Conservation (phyloP, 2,797 vertebrate species). For the Synaphobranchus kaupii region DNA sequence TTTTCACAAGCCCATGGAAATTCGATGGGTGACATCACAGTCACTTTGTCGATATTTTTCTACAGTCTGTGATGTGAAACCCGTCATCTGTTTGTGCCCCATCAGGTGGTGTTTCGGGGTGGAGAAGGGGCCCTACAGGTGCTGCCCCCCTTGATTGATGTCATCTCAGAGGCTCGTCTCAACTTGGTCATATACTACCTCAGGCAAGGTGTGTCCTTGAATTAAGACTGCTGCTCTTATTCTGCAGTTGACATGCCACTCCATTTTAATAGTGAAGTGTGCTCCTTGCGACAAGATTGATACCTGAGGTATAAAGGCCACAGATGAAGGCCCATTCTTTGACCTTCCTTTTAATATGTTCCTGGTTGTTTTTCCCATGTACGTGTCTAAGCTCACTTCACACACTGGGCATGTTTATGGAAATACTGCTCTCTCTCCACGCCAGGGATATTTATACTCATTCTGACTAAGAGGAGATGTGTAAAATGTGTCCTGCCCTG, state of each 20-base stretch:
- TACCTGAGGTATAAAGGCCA: background rate
- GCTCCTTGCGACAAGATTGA: background rate
- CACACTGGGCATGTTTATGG: no score
- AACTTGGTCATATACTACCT: slow-evolving; percentile 98
- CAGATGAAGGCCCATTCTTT: background rate
- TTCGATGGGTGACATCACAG: no score
- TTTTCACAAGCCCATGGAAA: no score
- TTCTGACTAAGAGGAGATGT: background rate
- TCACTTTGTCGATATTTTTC: no score
- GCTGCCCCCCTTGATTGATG: slow-evolving; percentile 91
- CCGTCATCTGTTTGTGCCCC: background rate
- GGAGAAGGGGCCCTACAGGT: slow-evolving; percentile 94
- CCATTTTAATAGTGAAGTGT: background rate
- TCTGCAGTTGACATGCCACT: background rate
- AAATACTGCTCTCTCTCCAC: background rate
- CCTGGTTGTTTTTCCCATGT: background rate
- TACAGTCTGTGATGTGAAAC: no score
- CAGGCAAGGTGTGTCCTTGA: slow-evolving; percentile 80
- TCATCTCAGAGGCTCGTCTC: slow-evolving; percentile 94
- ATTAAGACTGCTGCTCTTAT: background rate
- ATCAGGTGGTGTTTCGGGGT: slow-evolving; percentile 92
- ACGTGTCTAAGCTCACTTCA: background rate
- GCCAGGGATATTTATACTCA: background rate
- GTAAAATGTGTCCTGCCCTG: background rate
- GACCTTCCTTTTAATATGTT: background rate